Percentiles rank a stretch among this genome's conserved stretches.
These are phyloP conservation scores for Athetis lepigone DNA, from an alignment of 2,888 invertebrate genomes.

Conservation along the genomic window DNA sequence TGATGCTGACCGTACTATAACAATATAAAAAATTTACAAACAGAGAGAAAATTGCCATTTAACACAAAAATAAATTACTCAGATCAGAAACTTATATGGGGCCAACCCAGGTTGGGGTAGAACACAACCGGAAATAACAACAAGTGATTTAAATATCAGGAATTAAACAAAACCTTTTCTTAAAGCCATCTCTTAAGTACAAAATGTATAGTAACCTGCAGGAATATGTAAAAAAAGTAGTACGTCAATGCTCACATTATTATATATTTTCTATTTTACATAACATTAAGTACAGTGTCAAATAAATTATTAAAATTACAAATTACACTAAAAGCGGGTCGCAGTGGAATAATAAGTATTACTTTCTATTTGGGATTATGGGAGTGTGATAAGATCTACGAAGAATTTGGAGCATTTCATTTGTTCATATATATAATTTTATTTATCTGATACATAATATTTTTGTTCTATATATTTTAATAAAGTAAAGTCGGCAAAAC, in stretches of 20 bases:
- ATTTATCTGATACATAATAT: background rate
- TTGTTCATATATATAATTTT: background rate
- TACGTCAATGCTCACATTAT: constrained; percentile 79
- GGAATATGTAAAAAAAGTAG: constrained; percentile 10
- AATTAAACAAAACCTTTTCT: too few relatives aligned
- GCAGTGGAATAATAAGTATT: constrained; percentile 39
- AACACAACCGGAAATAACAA: too few relatives aligned
- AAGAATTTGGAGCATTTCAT: background rate
- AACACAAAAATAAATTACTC: too few relatives aligned
- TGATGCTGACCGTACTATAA: too few relatives aligned
- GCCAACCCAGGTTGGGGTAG: too few relatives aligned
- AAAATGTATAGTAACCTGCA: background rate
- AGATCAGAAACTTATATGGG: too few relatives aligned
- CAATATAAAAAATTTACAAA: too few relatives aligned
- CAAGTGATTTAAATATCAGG: too few relatives aligned
- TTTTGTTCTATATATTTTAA: background rate
- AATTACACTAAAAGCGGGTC: constrained; percentile 53
- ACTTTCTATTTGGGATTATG: background rate
- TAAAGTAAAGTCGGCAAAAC: background rate
- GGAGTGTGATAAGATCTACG: background rate
- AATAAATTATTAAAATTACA: constrained; percentile 75
- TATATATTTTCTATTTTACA: constrained; percentile 74
- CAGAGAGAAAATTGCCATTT: too few relatives aligned
- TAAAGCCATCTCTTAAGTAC: too few relatives aligned
- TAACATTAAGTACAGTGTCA: constrained; percentile 84